Conservation (phyloP, 2,888 invertebrate genomes). For the Chaetogeoica ovagalla region DNA sequence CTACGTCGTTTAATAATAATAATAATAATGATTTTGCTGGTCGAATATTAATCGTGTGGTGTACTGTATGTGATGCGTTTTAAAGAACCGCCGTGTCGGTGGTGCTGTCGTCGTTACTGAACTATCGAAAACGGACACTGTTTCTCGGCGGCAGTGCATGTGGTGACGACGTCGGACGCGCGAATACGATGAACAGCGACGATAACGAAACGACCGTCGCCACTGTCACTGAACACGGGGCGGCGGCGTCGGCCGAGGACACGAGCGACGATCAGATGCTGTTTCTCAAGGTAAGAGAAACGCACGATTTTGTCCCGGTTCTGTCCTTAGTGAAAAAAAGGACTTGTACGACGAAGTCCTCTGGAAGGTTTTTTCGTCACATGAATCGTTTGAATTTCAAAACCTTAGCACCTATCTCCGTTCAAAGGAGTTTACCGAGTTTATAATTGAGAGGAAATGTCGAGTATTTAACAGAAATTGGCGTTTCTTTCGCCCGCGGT, state of each 20-base stretch:
- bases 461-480: too few species aligned
- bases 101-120: neutral
- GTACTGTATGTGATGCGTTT: neutral
- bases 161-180: neutral
- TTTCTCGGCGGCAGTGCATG: neutral
- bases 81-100: slow-evolving; percentile 6
- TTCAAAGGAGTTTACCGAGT: too few species aligned
- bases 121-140: neutral
- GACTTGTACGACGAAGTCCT: too few species aligned
- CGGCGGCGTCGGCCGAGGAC: neutral
- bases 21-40: neutral
- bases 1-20: neutral
- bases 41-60: slow-evolving; percentile 8
- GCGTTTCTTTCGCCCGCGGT: too few species aligned
- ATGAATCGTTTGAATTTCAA: neutral
- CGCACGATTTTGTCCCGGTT: neutral
- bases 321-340: neutral
- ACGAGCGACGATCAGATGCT: slow-evolving; percentile 5
- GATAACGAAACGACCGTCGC: neutral
- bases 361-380: too few species aligned
- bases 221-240: neutral
- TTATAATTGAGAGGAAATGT: too few species aligned
- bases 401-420: too few species aligned
- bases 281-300: slow-evolving; percentile 46
- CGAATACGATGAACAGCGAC: neutral